Evolutionary conservation across 2,113 vertebrate genomes (phyloP), one percentile per base, ranked within the genome.

Genomic region (Phodopus roborovskii): DNA sequence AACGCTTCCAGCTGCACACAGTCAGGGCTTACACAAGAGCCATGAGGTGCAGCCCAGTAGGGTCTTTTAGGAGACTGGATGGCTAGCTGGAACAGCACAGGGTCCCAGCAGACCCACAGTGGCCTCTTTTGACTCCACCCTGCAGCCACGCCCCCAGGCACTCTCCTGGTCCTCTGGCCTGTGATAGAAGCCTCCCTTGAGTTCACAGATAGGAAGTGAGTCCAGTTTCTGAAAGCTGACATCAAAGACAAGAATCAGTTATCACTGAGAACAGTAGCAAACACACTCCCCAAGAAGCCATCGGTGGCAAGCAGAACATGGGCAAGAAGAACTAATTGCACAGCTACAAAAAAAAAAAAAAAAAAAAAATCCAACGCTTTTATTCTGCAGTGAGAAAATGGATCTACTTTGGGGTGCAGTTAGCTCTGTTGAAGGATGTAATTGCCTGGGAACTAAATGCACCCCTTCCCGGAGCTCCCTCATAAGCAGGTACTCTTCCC

Each of bases 1-100:
- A 16, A 58, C 4, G 50, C 68, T 39, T 30, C 70, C 28, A 42
- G 48, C 13, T 39, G 24, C 50, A 74, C 70, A 39, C 26, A 73
- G 86, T 10, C 56, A 36, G 56, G 17, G 19, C 53, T 45, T 33
- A 45, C 28, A 17, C 3, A 0, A 56, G 77, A 15, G 85, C 48
- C 1, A 0, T 5, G 22, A 0, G 11, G 28, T 0, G 2, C 0
- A 39, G 24, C 15, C 58, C 48, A 28, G 0, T 0, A 8, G 1
- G 19, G 58, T 20, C 82, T 85, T 68, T 26, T 26, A 56, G 26
- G 87, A 70, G 8, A 39, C 19, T 7, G 26, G 20, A 53, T 15
- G 66, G 0, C 45, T 7, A 5, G 26, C 4, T 9, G 13, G 22
- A 56, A 42, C n/a, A 39, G 42, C 39, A 17, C 60, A 66, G 16